A percentile compares a stretch with the other conserved stretches of the same genome.
Evolutionary conservation across 2,113 vertebrate genomes (phyloP).

Genomic region (Poecilia latipinna): DNA sequence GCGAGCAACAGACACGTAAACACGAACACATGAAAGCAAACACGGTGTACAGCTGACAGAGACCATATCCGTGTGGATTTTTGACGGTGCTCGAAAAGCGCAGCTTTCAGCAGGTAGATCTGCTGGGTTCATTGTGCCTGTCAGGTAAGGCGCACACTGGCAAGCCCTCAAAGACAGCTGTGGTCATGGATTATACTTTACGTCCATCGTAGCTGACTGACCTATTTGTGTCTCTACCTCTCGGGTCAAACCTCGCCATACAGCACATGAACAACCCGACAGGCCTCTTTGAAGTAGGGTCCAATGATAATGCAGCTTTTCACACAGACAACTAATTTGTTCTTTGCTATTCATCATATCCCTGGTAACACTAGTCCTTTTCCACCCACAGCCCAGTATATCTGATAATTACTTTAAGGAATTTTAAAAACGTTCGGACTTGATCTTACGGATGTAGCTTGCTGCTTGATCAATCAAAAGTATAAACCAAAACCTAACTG

Average conservation of each 20-base stretch:
- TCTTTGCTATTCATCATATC: neutral
- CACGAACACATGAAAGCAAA: conserved; percentile 16
- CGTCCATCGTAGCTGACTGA: conserved; percentile 33
- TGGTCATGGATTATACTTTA: conserved; percentile 36
- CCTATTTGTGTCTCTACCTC: conserved; percentile 51
- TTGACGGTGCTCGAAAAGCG: conserved; percentile 36
- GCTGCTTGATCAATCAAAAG: neutral
- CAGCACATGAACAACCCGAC: conserved; percentile 2
- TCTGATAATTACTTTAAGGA: neutral
- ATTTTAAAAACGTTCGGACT: neutral
- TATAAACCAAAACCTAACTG: neutral
- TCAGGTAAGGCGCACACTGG: conserved; percentile 33
- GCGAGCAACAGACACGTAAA: conserved; percentile 38
- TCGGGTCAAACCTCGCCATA: conserved; percentile 17
- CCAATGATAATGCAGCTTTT: neutral
- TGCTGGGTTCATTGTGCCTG: conserved; percentile 17
- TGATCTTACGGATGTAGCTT: neutral
- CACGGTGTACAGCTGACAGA: conserved; percentile 46
- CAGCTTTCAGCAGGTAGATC: conserved; percentile 45
- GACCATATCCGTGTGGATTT: conserved; percentile 39
- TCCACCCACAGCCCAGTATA: neutral
- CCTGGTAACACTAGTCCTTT: neutral
- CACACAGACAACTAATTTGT: neutral
- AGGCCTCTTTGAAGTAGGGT: neutral
- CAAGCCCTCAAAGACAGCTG: conserved; percentile 40